Percentiles rank a stretch among this genome's conserved stretches.
These are phyloP conservation scores for Percina caprodes DNA, from an alignment of 2,113 vertebrate species.

Conservation along the genomic window DNA sequence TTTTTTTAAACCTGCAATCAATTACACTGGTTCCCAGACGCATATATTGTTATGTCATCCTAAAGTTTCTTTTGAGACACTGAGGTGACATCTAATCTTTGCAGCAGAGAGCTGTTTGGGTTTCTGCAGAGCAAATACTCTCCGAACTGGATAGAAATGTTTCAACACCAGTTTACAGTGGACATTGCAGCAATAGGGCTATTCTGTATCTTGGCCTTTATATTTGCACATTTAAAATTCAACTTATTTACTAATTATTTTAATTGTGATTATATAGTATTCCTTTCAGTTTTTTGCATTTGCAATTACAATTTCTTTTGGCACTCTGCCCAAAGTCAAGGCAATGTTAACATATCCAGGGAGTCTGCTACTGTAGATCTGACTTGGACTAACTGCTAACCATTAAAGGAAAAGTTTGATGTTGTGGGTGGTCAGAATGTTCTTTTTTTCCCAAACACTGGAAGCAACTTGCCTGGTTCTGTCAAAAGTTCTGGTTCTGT, in stretches of 20 bases:
- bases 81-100: constrained; percentile 9
- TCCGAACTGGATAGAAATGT: background rate
- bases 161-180: background rate
- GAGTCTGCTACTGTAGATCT: background rate
- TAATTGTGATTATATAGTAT: background rate
- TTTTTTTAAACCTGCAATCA: constrained; percentile 15
- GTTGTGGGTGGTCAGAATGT: background rate
- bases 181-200: background rate
- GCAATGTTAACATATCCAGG: background rate
- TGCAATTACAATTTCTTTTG: background rate
- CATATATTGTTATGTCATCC: constrained; percentile 30
- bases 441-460: background rate
- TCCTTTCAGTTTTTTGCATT: background rate
- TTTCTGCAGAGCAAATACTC: constrained; percentile 10
- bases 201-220: background rate
- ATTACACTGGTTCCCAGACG: background rate
- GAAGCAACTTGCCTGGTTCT: background rate
- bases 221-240: background rate
- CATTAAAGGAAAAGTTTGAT: background rate
- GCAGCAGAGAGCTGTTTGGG: constrained; percentile 10
- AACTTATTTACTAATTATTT: background rate
- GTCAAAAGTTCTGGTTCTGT: background rate
- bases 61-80: constrained; percentile 2
- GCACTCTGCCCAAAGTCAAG: background rate
- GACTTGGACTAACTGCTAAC: background rate